A percentile compares a stretch with the other conserved stretches of the same genome.
phyloP scores from a whole-genome alignment of 2,113 vertebrate species.

The Sigmodon hispidus region DNA sequence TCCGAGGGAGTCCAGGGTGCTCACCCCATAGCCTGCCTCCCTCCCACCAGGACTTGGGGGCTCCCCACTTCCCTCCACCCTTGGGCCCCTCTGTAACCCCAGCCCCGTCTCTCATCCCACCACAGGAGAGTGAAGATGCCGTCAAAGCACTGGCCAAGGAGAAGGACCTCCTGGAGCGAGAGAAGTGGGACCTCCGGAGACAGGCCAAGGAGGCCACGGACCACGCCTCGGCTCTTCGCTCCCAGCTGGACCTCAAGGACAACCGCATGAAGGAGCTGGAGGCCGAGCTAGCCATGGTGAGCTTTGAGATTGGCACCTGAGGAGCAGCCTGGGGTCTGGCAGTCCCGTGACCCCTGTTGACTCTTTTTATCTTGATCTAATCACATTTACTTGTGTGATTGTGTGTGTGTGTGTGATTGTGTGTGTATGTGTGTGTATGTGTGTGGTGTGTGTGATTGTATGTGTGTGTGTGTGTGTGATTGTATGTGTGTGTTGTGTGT shows the following conservation, averaged over 20 bases:
- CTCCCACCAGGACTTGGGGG: background rate
- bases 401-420: background rate
- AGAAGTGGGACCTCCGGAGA: slow-evolving; percentile 98
- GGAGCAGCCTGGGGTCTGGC: too few relatives aligned
- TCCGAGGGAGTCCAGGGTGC: background rate
- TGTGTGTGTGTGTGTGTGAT: background rate
- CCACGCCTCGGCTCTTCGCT: slow-evolving; percentile 92
- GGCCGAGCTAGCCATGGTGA: slow-evolving; percentile 98
- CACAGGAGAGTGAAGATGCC: slow-evolving; percentile 97
- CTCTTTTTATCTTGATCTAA: background rate
- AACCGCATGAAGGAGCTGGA: slow-evolving; percentile 99
- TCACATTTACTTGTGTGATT: background rate
- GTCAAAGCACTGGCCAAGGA: slow-evolving; percentile 97
- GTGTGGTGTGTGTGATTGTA: background rate
- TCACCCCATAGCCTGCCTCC: background rate
- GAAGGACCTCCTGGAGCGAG: slow-evolving; percentile 96
- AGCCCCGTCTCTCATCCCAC: background rate
- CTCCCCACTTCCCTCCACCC: background rate
- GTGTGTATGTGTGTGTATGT: background rate
- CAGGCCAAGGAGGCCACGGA: slow-evolving; percentile 98
- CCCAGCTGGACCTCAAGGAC: slow-evolving; percentile 98
- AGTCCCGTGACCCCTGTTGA: background rate
- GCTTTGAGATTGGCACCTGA: slow-evolving; percentile 51
- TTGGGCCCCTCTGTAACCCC: rapidly evolving
- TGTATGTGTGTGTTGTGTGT: background rate